These are phyloP conservation scores for Thera britannica DNA, from an alignment of 2,888 invertebrate species.

Conservation along the genomic window DNA sequence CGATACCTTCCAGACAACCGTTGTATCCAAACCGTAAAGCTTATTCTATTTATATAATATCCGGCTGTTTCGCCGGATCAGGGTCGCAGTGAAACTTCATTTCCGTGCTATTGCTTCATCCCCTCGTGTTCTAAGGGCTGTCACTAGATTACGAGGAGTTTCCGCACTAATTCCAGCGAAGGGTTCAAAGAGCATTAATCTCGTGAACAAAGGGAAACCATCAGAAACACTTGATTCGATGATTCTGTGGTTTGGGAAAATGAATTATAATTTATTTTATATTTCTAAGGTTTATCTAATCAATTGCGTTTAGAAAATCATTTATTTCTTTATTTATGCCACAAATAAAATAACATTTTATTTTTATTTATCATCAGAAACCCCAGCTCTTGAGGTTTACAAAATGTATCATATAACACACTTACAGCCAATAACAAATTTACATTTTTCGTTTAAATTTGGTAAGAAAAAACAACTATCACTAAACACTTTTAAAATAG, in stretches of 20 bases:
- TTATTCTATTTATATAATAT: not conserved
- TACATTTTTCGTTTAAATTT: too few species aligned
- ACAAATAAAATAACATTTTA: too few species aligned
- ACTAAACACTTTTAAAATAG: too few species aligned
- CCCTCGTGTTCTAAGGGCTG: constrained; percentile 26
- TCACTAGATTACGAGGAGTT: constrained; percentile 36
- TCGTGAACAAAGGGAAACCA: constrained; percentile 36
- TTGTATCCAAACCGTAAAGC: too few species aligned
- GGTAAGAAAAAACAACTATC: too few species aligned
- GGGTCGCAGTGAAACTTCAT: not conserved
- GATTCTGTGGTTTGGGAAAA: constrained; percentile 7
- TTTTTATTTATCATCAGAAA: too few species aligned
- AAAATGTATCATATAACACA: too few species aligned
- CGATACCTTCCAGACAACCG: too few species aligned
- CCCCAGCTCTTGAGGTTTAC: too few species aligned
- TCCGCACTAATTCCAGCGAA: constrained; percentile 35
- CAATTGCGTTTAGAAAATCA: too few species aligned
- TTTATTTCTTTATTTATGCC: too few species aligned
- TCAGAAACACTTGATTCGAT: constrained; percentile 37
- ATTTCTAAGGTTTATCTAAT: not conserved
- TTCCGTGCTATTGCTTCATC: not conserved
- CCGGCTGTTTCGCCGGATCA: not conserved
- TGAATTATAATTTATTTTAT: not conserved
- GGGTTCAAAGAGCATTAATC: constrained; percentile 43
- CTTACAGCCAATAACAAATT: too few species aligned